Conservation (phyloP, 2,113 vertebrate species). For the Rhagologus leucostigma region DNA sequence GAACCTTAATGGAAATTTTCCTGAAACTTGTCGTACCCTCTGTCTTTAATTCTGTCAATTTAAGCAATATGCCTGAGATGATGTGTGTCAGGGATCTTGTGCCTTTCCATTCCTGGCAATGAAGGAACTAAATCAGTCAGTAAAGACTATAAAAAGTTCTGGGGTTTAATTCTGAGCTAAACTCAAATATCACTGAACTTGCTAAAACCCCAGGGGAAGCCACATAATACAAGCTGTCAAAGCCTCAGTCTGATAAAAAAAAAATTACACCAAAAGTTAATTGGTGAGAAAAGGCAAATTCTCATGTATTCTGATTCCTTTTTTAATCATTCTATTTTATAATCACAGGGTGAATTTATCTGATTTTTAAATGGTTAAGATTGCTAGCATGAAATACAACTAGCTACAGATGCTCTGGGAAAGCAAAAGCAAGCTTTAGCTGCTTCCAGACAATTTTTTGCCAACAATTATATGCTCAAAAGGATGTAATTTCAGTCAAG, state of each 20-base stretch:
- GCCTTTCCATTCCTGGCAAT: not conserved
- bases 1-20: not conserved
- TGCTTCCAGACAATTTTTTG: not conserved
- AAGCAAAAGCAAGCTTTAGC: not conserved
- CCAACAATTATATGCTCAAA: not conserved
- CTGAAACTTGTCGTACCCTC: not conserved
- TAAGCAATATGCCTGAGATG: not conserved
- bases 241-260: not conserved
- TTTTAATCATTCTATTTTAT: not conserved
- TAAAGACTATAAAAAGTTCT: not conserved
- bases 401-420: not conserved
- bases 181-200: not conserved
- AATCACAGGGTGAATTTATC: not conserved
- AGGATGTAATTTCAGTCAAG: constrained; percentile 29
- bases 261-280: not conserved
- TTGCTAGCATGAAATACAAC: not conserved
- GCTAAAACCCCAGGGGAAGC: not conserved
- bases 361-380: not conserved
- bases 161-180: not conserved
- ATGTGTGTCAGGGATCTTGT: not conserved
- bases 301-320: not conserved
- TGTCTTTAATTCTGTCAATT: not conserved
- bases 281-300: not conserved
- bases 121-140: not conserved
- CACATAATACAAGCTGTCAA: not conserved